Evolutionary conservation across 1,140 invertebrate species (phyloP), one percentile per base, ranked within the genome.

Genomic region (Penaeus indicus): DNA sequence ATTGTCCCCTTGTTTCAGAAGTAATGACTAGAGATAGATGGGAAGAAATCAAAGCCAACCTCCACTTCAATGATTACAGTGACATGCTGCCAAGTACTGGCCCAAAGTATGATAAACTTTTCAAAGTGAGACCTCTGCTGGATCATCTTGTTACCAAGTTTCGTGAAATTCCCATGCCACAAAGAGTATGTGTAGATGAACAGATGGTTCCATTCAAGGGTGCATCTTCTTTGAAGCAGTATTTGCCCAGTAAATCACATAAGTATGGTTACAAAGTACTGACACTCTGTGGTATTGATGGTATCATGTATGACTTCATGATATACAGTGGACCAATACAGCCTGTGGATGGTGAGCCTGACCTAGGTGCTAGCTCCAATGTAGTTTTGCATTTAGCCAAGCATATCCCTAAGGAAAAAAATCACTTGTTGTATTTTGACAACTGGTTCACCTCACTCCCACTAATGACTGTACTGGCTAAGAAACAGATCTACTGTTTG

Each of bases 261-360:
- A 89, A 89, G 60, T 92, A 91, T 91, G 91, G 91, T 5, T 91
- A 90, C 69, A 91, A 92, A 86, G 61, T 91, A 13, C 89, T 88
- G 81, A 60, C 69, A 2, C 64, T 75, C n/a, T 69, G 86, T 84
- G 90, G 87, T 81, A 83, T n/a, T n/a, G n/a, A n/a, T n/a, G n/a
- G n/a, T n/a, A n/a, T n/a, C n/a, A n/a, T n/a, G n/a, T n/a, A n/a
- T 72, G 5, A 60, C 38, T 64, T 90, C 32, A 63, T 91, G 0
- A 91, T 82, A 75, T 19, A 91, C 64, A 79, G 91, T 87, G 91
- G 91, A 64, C 27, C 80, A 88, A 54, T 60, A 32, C 22, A 77
- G 64, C 90, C 84, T 54, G 62, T 82, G 21, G 81, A 25, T 69
- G 81, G 69, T 67, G 62, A 84, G 62, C 90, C 85, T 67, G 90